phyloP scores from a whole-genome alignment of 2,113 vertebrate species.

The Tursiops truncatus region DNA sequence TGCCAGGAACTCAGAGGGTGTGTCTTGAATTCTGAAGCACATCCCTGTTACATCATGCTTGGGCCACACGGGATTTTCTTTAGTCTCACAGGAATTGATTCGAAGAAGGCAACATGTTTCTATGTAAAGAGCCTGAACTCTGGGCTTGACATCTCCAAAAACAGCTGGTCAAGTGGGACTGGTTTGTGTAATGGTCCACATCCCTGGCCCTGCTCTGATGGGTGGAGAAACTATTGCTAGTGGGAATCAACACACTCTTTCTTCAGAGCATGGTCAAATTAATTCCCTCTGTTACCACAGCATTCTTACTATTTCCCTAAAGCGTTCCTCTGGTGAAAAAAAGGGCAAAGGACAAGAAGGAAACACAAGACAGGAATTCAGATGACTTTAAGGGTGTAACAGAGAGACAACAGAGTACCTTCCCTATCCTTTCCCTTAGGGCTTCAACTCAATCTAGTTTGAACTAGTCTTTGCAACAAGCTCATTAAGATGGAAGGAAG shows the following conservation, averaged over 20 bases:
- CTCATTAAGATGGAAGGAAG: not conserved
- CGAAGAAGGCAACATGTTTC: conserved; percentile 74
- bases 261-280: conserved; percentile 58
- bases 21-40: conserved; percentile 67
- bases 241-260: conserved; percentile 56
- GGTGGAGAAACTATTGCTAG: conserved; percentile 60
- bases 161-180: conserved; percentile 72
- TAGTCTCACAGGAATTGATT: conserved; percentile 68
- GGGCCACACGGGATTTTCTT: conserved; percentile 63
- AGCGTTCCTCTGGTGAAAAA: not conserved
- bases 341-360: conserved; percentile 25
- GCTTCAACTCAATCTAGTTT: not conserved
- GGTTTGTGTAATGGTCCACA: conserved; percentile 65
- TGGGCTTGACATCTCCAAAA: conserved; percentile 58
- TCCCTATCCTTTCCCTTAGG: not conserved
- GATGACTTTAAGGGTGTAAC: not conserved
- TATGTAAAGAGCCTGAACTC: conserved; percentile 62
- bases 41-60: conserved; percentile 72
- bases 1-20: conserved; percentile 74
- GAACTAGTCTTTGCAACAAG: conserved; percentile 5
- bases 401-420: not conserved
- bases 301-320: conserved; percentile 47
- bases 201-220: conserved; percentile 56
- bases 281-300: conserved; percentile 37
- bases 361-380: conserved; percentile 47